Base-by-base conservation (phyloP, 2,797 vertebrate species). In the Hydrophis major region DNA sequence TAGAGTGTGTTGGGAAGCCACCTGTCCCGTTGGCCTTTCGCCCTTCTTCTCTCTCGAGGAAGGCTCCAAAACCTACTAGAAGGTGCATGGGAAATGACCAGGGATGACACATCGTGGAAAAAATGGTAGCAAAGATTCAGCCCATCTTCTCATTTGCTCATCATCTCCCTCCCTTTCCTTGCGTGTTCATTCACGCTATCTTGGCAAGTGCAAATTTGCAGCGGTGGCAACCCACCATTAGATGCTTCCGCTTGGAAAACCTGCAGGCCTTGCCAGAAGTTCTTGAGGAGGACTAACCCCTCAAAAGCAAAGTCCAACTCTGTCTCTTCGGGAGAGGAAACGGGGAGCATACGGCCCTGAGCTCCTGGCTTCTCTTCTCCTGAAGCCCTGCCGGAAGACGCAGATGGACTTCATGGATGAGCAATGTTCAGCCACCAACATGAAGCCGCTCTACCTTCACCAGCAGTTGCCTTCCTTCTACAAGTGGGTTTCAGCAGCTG, bases 341-440 rank as follows among this genome's bases (percentile, higher is more conserved):
- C 0, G 12, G 20, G 42, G 22, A 20, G 56, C 18, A 2, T 18
- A 3, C 1, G 25, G 20, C 53, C n/a, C 1, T 50, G 37, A 20
- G 6, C 22, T 56, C 18, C 89, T 32, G 47, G 1, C 25, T 53
- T 74, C 93, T 93, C 93, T 87, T 88, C 53, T 95, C 94, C 6
- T 61, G 6, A 90, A 99, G 99, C 96, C 97, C 90, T 99, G 99
- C 92, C 88, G 94, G 93, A 92, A 6, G 13, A 98, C 97, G 89
- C 99, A 99, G 97, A 95, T 99, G 95, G 98, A 98, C 89, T 99
- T 99, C 93, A 99, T 99, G 98, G 96, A 98, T 0, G 97, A 99
- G 89, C 99, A 99, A 95, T 99, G 99, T 4, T 98, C 98, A 0
- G 95, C 97, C 91, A 99, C 99, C 0, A 96, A 99, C 89, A 4